Evolutionary conservation across 2,797 vertebrate species (phyloP), one percentile per base, ranked within the genome.

Genomic region (Anguilla anguilla): DNA sequence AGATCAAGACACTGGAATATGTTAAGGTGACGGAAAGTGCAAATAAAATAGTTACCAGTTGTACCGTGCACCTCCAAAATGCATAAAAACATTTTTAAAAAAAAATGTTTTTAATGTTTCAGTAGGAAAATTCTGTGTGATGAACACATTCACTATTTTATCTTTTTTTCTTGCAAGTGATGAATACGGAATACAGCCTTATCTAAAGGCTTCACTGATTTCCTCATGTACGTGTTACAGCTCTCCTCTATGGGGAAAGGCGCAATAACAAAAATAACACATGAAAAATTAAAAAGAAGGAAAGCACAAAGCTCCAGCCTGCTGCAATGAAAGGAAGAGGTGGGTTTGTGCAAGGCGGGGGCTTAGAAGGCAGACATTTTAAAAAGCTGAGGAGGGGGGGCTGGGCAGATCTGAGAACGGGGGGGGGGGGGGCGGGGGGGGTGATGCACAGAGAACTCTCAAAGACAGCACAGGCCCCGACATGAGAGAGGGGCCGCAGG

Each of bases 221-320:
- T 77, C 25, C 9, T 31, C 6, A n/a, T 13, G 91, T 93, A 91
- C 92, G 89, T 74, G 90, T 74, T 69, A 84, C 64, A 90, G 89
- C 87, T 94, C 93, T 95, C 95, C 94, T 95, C 95, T 94, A 94
- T 95, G 93, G 91, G 51, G 94, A 95, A 95, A 95, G 94, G 87
- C 95, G 93, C 93, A 90, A 84, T 79, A 87, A 93, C 85, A 85
- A 77, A 91, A 93, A 92, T n/a, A 28, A 72, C 74, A 93, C 92
- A 91, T 88, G 64, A 91, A 69, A 88, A 91, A 89, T 83, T 91
- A 89, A 86, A 83, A 69, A 89, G n/a, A 83, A 55, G 25, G 25
- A 86, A 74, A 51, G 61, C 43, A 25, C 22, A 81, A 46, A 81
- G 77, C 43, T 49, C 81, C 17, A 49, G 19, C n/a, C 39, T 22